Evolutionary conservation across 2,797 vertebrate species (phyloP), one percentile per base, ranked within the genome.

Genomic region (Phalloptychus januarius): DNA sequence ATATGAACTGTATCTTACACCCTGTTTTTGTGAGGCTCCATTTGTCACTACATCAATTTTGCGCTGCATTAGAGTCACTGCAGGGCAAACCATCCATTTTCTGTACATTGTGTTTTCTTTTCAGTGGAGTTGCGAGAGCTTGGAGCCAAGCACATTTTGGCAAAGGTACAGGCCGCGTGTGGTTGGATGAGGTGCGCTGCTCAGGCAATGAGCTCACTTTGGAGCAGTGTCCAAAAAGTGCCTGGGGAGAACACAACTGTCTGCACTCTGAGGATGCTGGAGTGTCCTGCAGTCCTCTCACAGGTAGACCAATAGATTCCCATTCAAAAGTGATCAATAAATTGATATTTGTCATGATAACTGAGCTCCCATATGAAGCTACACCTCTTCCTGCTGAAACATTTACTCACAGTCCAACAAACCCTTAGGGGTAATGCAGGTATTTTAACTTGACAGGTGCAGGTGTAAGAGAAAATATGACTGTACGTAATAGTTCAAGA

Each of bases 221-320:
- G 91, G 97, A 99, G 40, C 97, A 99, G 81, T 99, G 98, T 90
- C 92, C 94, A 33, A 98, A 97, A 90, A 95, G 93, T 28, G 85
- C 96, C 72, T 99, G 98, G 98, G 94, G 94, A 71, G 96, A 98
- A 63, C 98, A 99, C 89, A 97, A 99, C 94, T 99, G 98, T 46
- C 96, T 93, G 74, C 98, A 99, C 90, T 95, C 91, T 31, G 98
- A 99, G 91, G 98, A 99, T 63, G 98, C 98, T 18, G 98, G 97
- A 0, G 98, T 99, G 67, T 98, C 98, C 85, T 99, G 98, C 79
- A 96, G 82, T 38, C 96, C 96, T 54, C 94, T 97, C 2, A 95
- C 94, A 95, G 98, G 98, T 99, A 95, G 31, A 73, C 15, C 67
- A 76, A 33, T 31, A 74, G 1, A 42, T 16, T 73, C 31, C 25